Percentiles rank a stretch among this genome's conserved stretches.
Conservation (phyloP, 2,888 invertebrate genomes). For the Diaphora mendica region DNA sequence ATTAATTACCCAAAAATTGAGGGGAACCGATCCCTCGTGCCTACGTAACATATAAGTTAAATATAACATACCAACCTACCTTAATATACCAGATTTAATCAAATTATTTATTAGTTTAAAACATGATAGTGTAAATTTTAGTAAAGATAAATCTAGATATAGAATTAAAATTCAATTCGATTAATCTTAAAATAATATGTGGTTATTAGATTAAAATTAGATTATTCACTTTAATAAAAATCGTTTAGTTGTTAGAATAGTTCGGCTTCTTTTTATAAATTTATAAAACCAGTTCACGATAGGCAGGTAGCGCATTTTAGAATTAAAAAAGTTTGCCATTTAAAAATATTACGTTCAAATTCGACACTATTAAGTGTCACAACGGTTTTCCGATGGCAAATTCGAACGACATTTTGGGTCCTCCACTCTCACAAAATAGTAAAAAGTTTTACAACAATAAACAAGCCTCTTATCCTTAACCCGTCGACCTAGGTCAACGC, state of each 20-base stretch:
- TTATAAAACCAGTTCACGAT: not conserved
- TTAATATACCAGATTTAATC: not conserved
- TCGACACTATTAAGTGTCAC: conserved; percentile 24
- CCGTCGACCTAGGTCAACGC: conserved; percentile 48
- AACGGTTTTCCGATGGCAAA: conserved; percentile 45
- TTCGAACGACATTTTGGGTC: conserved; percentile 35
- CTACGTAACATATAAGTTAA: not conserved
- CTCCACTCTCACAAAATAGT: conserved; percentile 46
- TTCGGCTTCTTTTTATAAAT: not conserved
- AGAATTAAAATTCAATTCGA: not conserved
- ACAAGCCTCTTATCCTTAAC: conserved; percentile 31
- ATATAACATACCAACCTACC: no score
- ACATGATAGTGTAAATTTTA: not conserved
- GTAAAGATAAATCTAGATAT: not conserved
- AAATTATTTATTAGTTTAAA: not conserved
- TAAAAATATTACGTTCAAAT: not conserved
- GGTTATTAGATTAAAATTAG: not conserved
- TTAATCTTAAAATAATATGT: not conserved
- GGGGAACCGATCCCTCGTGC: not conserved
- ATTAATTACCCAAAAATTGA: not conserved
- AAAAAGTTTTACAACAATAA: not conserved
- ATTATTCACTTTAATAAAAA: not conserved
- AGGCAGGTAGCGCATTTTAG: not conserved
- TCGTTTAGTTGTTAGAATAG: not conserved
- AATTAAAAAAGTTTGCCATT: not conserved